phyloP scores from a whole-genome alignment of 2,113 vertebrate genomes.

The Eulacestoma nigropectus region DNA sequence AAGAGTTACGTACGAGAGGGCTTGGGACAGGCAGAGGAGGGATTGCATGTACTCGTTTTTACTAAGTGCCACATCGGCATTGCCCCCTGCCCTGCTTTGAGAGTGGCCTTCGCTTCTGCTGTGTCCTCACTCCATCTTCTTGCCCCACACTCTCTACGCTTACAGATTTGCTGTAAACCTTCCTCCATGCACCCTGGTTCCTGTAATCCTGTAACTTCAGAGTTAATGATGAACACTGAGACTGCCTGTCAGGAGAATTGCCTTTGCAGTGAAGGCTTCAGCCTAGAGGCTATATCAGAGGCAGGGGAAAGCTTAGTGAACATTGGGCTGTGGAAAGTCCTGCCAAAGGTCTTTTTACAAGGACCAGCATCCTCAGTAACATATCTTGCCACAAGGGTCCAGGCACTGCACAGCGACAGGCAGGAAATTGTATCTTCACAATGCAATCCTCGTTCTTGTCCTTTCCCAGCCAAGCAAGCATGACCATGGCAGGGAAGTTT shows the following conservation, averaged over 20 bases:
- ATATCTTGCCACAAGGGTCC: not conserved
- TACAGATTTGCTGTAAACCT: not conserved
- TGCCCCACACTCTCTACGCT: not conserved
- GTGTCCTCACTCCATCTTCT: not conserved
- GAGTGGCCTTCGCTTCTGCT: not conserved
- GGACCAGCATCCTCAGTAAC: not conserved
- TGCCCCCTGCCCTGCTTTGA: not conserved
- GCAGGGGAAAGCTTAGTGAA: not conserved
- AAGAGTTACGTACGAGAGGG: rapidly evolving
- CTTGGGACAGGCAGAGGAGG: not conserved
- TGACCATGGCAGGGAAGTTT: not conserved
- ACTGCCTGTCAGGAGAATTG: not conserved
- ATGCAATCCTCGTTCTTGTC: not conserved
- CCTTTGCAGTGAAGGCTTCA: not conserved
- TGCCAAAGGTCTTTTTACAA: not conserved
- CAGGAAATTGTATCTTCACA: not conserved
- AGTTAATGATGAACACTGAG: not conserved
- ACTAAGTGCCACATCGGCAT: rapidly evolving
- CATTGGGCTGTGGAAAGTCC: not conserved
- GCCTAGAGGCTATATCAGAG: not conserved
- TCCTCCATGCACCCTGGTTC: not conserved
- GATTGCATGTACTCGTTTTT: not conserved
- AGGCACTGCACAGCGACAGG: not conserved
- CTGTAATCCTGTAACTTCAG: not conserved
- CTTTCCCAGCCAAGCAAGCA: not conserved